Base-by-base conservation (phyloP, 1,140 invertebrate species). In the Drosophila insularis region DNA sequence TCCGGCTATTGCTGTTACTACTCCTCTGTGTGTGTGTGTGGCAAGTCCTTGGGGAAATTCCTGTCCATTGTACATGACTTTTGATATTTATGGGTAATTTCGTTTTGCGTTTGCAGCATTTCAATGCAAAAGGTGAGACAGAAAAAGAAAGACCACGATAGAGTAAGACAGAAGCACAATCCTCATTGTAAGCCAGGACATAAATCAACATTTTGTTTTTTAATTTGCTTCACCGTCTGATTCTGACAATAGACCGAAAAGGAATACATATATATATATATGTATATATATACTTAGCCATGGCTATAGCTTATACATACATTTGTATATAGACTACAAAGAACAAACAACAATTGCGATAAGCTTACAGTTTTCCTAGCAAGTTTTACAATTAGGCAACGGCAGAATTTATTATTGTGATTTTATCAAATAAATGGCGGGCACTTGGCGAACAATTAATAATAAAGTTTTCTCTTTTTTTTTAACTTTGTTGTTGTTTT, bases 151-250 rank as follows among this genome's bases (percentile, higher is more conserved):
- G 35, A 11, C 35, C 8, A 37, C 11, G 10, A 7, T 14, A 62
- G 60, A 27, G 21, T 10, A 6, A 50, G 19, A 21, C 8, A 11
- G 43, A 50, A 21, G 43, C 7, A 50, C 43, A 50, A 62, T 62
- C 14, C 60, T 27, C 60, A 62, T 62, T 62, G 60, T 62, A 46
- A 62, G 40, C 60, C n/a, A 17, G 65, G 60, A 66, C 85, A 87
- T 87, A 87, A 87, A 87, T 87, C 84, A 87, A 89, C 85, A 85
- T 87, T 87, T 81, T 89, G 86, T 87, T 87, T 87, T 87, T 87
- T 87, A 87, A 84, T 87, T 87, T 87, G 80, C 80, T 78, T 39
- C 74, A 56, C 58, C 77, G 67, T 79, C 79, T 82, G 84, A 71
- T 79, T 84, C 78, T 87, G 84, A 89, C 84, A 87, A 89, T 80